phyloP scores from a whole-genome alignment of 30 jellyfish, hydroid and myxozoan species.

The Hydractinia symbiolongicarpus region DNA sequence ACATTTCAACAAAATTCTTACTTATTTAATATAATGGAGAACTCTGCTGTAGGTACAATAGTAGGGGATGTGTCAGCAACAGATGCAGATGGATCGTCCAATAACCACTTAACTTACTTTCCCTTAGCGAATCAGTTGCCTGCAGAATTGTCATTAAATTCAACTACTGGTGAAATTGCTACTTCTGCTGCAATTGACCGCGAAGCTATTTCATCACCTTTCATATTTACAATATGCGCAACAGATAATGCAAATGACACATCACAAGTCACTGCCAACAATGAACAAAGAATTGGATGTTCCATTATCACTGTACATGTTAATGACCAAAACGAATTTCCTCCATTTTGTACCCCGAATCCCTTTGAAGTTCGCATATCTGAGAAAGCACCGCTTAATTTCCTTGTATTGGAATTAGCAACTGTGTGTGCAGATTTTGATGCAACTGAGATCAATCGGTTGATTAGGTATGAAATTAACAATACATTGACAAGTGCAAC shows the following conservation, averaged over 20 bases:
- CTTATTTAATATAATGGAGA: conserved; percentile 43
- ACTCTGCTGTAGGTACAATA: conserved; percentile 44
- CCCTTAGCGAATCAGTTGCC: not conserved
- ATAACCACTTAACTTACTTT: not conserved
- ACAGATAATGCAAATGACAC: conserved; percentile 45
- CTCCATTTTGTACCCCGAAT: conserved; percentile 36
- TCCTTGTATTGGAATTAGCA: not conserved
- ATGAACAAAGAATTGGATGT: conserved; percentile 13
- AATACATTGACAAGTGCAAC: not conserved
- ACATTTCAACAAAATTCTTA: conserved; percentile 26
- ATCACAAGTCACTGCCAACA: conserved; percentile 3
- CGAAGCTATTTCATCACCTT: not conserved
- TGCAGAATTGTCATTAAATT: not conserved
- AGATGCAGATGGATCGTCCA: conserved; percentile 44
- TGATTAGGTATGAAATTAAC: not conserved
- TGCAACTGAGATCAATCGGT: not conserved
- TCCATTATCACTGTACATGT: conserved; percentile 42
- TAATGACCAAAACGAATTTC: conserved; percentile 63
- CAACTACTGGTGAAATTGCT: not conserved
- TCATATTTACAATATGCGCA: conserved; percentile 31
- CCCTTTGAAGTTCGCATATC: not conserved
- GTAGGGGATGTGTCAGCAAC: conserved; percentile 40
- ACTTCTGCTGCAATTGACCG: no score
- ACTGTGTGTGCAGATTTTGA: conserved; percentile 36
- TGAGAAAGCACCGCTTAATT: conserved; percentile 8